Percentiles rank a stretch among this genome's conserved stretches.
Evolutionary conservation across 2,113 vertebrate species (phyloP).

Genomic region (Apodemus sylvaticus): DNA sequence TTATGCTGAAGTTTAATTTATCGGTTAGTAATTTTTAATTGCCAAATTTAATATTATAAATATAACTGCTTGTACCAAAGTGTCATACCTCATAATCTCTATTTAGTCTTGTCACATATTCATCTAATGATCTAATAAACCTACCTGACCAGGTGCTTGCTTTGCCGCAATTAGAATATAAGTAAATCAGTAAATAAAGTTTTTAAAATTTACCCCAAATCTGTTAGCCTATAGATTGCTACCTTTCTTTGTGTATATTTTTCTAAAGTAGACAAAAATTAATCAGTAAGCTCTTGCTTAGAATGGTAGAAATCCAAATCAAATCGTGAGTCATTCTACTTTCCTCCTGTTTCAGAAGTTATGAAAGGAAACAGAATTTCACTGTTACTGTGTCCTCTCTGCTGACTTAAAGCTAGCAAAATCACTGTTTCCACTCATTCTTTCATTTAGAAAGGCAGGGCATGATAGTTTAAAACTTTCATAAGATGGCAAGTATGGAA

Average conservation of each 20-base stretch:
- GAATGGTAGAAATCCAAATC: not conserved
- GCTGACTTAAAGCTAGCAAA: not conserved
- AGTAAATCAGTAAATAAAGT: too few relatives aligned
- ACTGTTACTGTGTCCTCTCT: not conserved
- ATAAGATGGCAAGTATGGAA: not conserved
- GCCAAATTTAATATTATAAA: not conserved
- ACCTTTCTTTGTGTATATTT: not conserved
- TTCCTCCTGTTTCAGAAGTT: not conserved
- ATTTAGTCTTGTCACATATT: not conserved
- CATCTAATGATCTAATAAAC: not conserved
- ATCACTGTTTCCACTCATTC: not conserved
- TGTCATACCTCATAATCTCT: not conserved
- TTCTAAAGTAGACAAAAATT: not conserved
- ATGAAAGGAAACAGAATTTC: not conserved
- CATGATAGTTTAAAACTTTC: not conserved
- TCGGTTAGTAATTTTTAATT: not conserved
- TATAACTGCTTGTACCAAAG: not conserved
- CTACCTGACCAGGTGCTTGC: not conserved
- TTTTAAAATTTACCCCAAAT: not conserved
- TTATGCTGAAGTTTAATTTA: not conserved
- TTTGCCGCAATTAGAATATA: too few relatives aligned
- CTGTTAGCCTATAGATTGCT: not conserved
- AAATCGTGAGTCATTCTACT: not conserved
- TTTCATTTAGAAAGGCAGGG: conserved; percentile 19
- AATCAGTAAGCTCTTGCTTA: not conserved